Base-by-base conservation (phyloP, 2,888 invertebrate species). In the Pristionchus fissidentatus region DNA sequence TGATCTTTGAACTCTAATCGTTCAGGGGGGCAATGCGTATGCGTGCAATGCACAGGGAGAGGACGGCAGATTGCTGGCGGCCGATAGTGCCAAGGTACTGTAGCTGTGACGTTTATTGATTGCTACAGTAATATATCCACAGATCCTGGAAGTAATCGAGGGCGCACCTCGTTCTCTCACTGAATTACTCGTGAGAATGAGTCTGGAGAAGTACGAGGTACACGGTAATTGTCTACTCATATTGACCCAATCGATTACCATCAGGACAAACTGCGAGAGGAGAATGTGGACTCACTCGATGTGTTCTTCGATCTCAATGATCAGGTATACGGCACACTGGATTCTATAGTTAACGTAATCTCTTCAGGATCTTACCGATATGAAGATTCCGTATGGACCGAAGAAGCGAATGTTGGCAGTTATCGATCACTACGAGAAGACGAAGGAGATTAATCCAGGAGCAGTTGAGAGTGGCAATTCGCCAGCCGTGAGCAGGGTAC, bases 351-450 rank as follows among this genome's bases (percentile, higher is more conserved):
- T 10, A 22, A 32, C 26, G 19, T 13, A 52, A 49, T 38, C 80
- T 5, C 29, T 57, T 7, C 62, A 81, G 80, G 80, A 81, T 46
- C 80, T 81, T 2, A 81, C 73, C 3, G 88, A 89, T 46, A 89
- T 89, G 88, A 84, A 85, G 4, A 87, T 88, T 13, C 85, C 89
- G 1, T 89, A 87, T 55, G 89, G 89, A 3, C 89, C 89, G 22
- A 87, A 87, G 83, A 88, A 87, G 82, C 83, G 87, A 78, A 88
- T 89, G 87, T 73, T 87, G 83, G 85, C 85, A 55, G 88, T 88
- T 29, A 89, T 89, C 22, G 84, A 87, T 46, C 84, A 85, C 29
- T 88, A 87, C 81, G 70, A 43, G 19, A 60, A 62, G 32, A 81
- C 80, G 80, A 62, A 62, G 29, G 80, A 81, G 32, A 62, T 81